Evolutionary conservation across 2,797 vertebrate genomes (phyloP).

Genomic region (Delichon dasypus): DNA sequence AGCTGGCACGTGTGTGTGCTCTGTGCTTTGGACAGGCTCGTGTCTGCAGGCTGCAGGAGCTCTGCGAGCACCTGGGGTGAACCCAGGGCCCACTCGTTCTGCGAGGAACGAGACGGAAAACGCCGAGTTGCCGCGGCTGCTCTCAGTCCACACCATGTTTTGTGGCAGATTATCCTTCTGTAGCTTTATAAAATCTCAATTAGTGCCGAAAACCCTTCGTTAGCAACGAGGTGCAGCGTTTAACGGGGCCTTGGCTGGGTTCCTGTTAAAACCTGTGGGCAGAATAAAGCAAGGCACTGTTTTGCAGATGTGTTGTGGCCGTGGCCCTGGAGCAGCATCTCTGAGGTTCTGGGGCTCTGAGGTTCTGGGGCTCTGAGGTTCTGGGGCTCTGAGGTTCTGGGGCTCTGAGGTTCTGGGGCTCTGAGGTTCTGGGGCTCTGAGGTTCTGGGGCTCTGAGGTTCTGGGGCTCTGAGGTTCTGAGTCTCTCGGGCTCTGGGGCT

Average conservation of each 20-base stretch:
- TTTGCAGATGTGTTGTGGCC: background rate
- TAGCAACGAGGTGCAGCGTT: background rate
- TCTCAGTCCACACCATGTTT: background rate
- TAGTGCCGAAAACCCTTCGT: background rate
- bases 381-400: no score
- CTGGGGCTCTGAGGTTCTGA: no score
- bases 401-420: no score
- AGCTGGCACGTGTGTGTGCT: background rate
- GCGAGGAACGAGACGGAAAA: background rate
- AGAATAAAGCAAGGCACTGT: accelerated
- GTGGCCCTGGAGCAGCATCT: background rate
- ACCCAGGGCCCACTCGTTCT: background rate
- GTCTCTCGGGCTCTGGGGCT: no score
- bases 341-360: no score
- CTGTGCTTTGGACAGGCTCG: background rate
- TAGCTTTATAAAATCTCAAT: background rate
- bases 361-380: no score
- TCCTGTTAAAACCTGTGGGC: background rate
- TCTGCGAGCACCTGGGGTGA: accelerated
- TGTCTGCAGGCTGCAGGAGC: background rate
- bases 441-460: no score
- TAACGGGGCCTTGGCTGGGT: background rate
- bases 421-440: no score
- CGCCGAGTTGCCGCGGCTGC: background rate
- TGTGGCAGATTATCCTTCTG: background rate